Base-by-base conservation (phyloP, 2,797 vertebrate species). In the Denticeps clupeoides region DNA sequence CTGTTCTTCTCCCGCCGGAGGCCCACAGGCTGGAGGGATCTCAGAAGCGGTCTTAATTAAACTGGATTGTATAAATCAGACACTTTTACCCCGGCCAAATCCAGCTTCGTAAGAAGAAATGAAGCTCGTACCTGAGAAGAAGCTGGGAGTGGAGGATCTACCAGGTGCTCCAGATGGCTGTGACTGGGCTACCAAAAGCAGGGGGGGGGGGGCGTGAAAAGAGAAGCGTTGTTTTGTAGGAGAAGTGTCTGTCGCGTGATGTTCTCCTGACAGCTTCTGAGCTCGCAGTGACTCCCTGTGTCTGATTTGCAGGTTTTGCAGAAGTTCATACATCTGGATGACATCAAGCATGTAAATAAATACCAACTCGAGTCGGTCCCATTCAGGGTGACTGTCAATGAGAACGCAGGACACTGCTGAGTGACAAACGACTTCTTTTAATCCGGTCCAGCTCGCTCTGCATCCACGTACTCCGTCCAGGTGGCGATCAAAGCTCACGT, bases 71-170 rank as follows among this genome's bases (percentile, higher is more conserved):
- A 26, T 49, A 63, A 46, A 57, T 38, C 42, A 45, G 33, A 60
- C 55, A 45, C 45, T 58, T 67, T 68, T 47, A 41, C 47, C 51
- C 63, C 53, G 24, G 28, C 46, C 16, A 23, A 43, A 33, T 45
- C 43, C 16, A n/a, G 13, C 50, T 59, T 68, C 60, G 50, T 45
- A 53, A 45, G 59, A 68, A 56, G 62, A 62, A 64, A 49, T 47
- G 53, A 49, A 62, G 56, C 47, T 64, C 47, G 54, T 56, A 59
- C 53, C 50, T 52, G 55, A 53, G 52, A 51, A 46, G 23, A 52
- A 33, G 45, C 51, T 21, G 28, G 41, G 45, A 31, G 26, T n/a
- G 21, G 38, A 51, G 33, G 27, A 46, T 45, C 47, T 63, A 60
- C 47, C 45, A 49, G 49, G 15, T 23, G 42, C 43, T 24, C 26